phyloP scores from a whole-genome alignment of 2,888 invertebrate genomes.

The Heterodera filipjevi region DNA sequence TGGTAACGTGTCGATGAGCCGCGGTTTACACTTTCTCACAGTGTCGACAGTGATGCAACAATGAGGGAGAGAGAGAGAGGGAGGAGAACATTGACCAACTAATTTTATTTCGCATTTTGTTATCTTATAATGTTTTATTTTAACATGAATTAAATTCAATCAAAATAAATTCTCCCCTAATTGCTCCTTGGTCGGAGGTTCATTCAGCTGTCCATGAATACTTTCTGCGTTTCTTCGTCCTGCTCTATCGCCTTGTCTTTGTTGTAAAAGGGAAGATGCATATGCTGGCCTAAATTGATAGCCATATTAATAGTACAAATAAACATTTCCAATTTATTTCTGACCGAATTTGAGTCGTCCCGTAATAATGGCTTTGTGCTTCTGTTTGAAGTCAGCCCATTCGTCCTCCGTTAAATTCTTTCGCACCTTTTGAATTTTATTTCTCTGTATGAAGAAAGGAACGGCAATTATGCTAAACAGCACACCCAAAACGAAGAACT shows the following conservation, averaged over 20 bases:
- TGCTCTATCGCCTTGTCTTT: conserved; percentile 3
- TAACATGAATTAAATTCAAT: too few species aligned
- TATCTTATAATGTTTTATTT: too few species aligned
- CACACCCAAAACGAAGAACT: background rate
- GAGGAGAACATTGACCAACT: too few species aligned
- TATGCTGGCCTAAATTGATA: conserved; percentile 16
- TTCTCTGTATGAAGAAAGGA: background rate
- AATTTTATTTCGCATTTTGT: too few species aligned
- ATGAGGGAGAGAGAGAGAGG: background rate
- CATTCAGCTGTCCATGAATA: conserved; percentile 9
- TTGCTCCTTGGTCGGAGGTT: too few species aligned
- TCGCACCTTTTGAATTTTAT: background rate
- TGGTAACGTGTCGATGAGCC: conserved; percentile 21
- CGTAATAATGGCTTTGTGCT: background rate
- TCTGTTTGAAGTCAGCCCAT: background rate
- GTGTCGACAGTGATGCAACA: conserved; percentile 14
- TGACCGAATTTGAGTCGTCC: background rate
- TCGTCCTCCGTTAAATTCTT: background rate
- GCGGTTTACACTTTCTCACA: conserved; percentile 11
- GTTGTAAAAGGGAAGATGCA: conserved; percentile 15
- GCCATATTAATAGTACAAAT: too few species aligned
- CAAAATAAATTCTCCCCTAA: too few species aligned
- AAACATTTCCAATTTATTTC: background rate
- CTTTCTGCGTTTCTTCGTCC: background rate
- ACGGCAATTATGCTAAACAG: background rate